These are phyloP conservation scores for Enteromius mattozi DNA, from an alignment of 2,797 vertebrate genomes.

Conservation along the genomic window DNA sequence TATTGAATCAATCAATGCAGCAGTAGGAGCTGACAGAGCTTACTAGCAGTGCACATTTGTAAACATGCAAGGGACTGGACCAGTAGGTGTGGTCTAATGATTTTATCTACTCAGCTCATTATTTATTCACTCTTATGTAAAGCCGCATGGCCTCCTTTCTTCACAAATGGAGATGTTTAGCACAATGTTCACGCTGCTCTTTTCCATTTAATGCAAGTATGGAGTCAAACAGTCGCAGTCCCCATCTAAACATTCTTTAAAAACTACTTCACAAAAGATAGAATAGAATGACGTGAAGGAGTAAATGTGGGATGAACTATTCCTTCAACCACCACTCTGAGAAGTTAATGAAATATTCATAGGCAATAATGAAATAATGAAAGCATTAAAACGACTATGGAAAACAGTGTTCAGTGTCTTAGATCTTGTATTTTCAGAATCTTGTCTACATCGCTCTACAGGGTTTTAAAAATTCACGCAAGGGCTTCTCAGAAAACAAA, in stretches of 20 bases:
- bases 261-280: background rate
- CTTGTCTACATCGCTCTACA: background rate
- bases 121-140: background rate
- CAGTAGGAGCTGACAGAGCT: background rate
- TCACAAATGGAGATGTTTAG: background rate
- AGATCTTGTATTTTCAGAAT: slow-evolving; percentile 17
- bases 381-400: background rate
- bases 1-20: slow-evolving; percentile 19
- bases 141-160: background rate
- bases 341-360: slow-evolving; percentile 20
- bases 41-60: slow-evolving; percentile 25
- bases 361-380: slow-evolving; percentile 10
- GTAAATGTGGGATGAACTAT: background rate
- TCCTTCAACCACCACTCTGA: background rate
- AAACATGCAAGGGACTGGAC: background rate
- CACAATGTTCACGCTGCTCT: background rate
- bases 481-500: slow-evolving; percentile 9
- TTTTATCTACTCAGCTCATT: background rate
- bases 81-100: background rate
- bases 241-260: background rate
- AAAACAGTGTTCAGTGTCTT: background rate
- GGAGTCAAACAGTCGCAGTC: no score
- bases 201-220: background rate
- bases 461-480: slow-evolving; percentile 19
- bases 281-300: background rate